Conservation (phyloP, 2,113 vertebrate species). For the Sorex fumeus region DNA sequence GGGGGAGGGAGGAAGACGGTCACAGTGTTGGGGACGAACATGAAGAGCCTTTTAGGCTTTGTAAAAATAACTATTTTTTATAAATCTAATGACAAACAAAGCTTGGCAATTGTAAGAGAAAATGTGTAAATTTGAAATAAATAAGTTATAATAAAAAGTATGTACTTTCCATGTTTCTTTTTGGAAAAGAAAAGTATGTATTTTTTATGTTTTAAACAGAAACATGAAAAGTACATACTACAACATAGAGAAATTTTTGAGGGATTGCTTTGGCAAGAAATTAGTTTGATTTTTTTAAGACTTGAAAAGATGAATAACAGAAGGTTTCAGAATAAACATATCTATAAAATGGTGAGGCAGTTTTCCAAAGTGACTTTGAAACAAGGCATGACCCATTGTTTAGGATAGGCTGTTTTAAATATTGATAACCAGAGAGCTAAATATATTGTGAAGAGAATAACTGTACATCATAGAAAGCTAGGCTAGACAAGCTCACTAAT, state of each 20-base stretch:
- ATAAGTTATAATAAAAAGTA: too few relatives aligned
- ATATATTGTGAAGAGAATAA: neutral
- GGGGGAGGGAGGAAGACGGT: too few relatives aligned
- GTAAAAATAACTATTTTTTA: too few relatives aligned
- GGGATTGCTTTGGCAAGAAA: neutral
- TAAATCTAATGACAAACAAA: too few relatives aligned
- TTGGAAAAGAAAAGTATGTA: neutral
- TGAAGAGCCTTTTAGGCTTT: too few relatives aligned
- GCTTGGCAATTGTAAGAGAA: too few relatives aligned
- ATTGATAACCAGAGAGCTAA: neutral
- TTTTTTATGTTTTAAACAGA: neutral
- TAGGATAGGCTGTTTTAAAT: neutral
- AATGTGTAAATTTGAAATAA: too few relatives aligned
- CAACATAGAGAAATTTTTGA: constrained; percentile 21
- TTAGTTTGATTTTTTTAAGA: neutral
- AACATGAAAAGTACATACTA: neutral
- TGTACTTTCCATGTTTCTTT: neutral
- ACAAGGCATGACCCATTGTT: neutral
- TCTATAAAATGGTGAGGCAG: neutral
- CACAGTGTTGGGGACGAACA: too few relatives aligned
- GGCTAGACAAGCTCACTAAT: rapidly evolving
- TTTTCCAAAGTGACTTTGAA: constrained; percentile 3
- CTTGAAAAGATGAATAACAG: neutral
- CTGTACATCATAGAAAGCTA: neutral
- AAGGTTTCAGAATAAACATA: neutral